Conservation (phyloP, 2,797 vertebrate species). For the Pseudocheirus occidentalis region DNA sequence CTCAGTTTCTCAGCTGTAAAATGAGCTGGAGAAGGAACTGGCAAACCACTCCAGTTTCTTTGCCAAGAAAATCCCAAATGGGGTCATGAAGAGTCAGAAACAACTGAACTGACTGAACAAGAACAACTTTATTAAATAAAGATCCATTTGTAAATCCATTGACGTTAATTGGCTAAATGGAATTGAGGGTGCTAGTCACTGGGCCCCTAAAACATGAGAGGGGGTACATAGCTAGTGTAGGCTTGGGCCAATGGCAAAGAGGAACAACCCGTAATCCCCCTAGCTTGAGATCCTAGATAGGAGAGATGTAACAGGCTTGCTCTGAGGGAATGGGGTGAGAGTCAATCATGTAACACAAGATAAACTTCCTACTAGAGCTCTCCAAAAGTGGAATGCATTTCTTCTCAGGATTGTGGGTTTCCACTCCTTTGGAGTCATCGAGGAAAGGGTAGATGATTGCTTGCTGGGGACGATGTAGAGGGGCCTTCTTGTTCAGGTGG, state of each 20-base stretch:
- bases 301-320: not conserved
- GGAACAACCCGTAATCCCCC: not conserved
- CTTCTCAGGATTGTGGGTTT: not conserved
- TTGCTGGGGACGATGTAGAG: not conserved
- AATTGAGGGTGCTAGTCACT: not conserved
- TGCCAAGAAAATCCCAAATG: not conserved
- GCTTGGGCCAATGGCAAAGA: not conserved
- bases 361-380: not conserved
- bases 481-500: not conserved
- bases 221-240: not conserved
- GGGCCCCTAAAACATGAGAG: not conserved
- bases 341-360: not conserved
- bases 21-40: not conserved
- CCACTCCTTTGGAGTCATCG: not conserved
- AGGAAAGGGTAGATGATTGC: not conserved
- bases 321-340: not conserved
- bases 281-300: not conserved
- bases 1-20: not conserved
- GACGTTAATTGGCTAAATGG: not conserved
- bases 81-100: not conserved
- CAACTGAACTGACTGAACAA: not conserved
- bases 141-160: not conserved
- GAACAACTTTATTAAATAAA: not conserved
- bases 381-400: not conserved
- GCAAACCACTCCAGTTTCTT: not conserved